phyloP scores from a whole-genome alignment of 2,888 invertebrate genomes.

The Parnassius glacialis region DNA sequence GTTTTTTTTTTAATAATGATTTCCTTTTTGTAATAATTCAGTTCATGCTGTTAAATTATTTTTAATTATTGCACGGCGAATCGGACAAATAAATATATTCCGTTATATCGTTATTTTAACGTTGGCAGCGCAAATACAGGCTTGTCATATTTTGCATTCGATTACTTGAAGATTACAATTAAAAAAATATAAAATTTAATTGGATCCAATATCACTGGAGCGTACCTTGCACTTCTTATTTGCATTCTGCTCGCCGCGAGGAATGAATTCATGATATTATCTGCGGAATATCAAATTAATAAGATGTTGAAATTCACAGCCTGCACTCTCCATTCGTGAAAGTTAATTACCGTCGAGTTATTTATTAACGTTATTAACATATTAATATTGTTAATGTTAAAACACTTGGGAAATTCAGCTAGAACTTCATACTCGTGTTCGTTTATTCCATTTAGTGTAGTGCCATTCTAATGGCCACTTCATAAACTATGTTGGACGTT shows the following conservation, averaged over 20 bases:
- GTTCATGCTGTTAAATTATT: too few relatives aligned
- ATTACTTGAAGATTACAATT: constrained; percentile 4
- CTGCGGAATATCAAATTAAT: constrained; percentile 20
- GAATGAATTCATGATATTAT: constrained; percentile 17
- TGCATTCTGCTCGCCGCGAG: constrained; percentile 8
- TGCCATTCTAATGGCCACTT: constrained; percentile 16
- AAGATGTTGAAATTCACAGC: constrained; percentile 25
- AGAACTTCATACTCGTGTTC: constrained; percentile 3
- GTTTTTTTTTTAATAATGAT: too few relatives aligned
- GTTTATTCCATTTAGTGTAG: neutral
- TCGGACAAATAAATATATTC: constrained; percentile 2
- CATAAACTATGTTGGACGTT: constrained; percentile 7
- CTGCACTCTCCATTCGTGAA: constrained; percentile 18
- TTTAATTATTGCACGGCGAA: neutral
- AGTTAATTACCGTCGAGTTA: constrained; percentile 24
- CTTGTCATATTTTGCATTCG: constrained; percentile 7
- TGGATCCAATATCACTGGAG: constrained; percentile 11
- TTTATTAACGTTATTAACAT: constrained; percentile 29
- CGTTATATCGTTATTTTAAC: constrained; percentile 2
- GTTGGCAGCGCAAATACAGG: neutral
- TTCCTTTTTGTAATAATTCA: too few relatives aligned
- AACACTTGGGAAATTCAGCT: constrained; percentile 17
- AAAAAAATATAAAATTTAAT: constrained; percentile 19
- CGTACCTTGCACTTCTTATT: constrained; percentile 10
- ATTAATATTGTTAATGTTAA: constrained; percentile 22